Evolutionary conservation across 2,797 vertebrate genomes (phyloP), one percentile per base, ranked within the genome.

Genomic region (Presbytis comata): DNA sequence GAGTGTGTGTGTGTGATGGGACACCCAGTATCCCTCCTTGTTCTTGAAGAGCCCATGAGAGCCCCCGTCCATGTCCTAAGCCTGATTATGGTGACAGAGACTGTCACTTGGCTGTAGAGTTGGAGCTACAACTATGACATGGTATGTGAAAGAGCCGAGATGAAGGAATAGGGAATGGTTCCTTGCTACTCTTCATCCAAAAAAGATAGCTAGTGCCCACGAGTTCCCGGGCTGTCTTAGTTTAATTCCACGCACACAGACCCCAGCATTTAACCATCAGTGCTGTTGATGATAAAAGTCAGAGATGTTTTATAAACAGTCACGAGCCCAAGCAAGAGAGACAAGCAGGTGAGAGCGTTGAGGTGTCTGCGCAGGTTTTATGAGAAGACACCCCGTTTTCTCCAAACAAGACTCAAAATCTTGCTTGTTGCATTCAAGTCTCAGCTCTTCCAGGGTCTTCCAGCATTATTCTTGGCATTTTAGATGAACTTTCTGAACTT

Each of bases 41-140:
- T 53, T 72, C 67, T 82, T 55, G 33, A 70, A 24, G 41, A 64
- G 24, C 5, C 44, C 39, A 1, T 21, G 70, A 61, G 17, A 61
- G 17, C 33, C 26, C 36, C 26, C 14, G 48, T 84, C 30, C 9
- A 6, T 13, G 6, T 22, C 36, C 50, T 36, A 55, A 86, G 50
- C 16, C 12, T 61, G 8, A 1, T 8, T 39, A 72, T 2, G 0
- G 39, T 16, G 61, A 61, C 44, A 81, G 48, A 61, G n/a, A 55
- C 46, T 8, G 39, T 28, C 46, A 2, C 21, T 33, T 11, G 12
- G 9, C 17, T 6, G 4, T 19, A 41, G 12, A 28, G 41, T 0
- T 57, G 72, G 21, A 10, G 14, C 64, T 39, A 17, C 44, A 9
- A 30, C 41, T 78, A 10, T 19, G 22, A 22, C 8, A 28, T n/a